Evolutionary conservation across 2,888 invertebrate genomes (phyloP).

Genomic region (Patella depressa): DNA sequence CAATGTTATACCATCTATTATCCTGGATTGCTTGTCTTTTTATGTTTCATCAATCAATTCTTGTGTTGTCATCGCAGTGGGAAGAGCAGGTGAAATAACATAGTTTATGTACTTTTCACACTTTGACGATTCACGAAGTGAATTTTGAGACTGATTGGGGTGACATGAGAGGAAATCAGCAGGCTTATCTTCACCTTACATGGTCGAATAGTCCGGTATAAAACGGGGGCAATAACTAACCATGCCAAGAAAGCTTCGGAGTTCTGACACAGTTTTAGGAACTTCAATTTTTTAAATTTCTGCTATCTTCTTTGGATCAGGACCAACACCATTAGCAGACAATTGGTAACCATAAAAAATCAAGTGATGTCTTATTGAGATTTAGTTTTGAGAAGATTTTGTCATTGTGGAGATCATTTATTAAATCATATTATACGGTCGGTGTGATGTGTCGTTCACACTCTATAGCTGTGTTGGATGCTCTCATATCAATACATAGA

Average conservation of each 20-base stretch:
- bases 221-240: conserved; percentile 8
- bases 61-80: conserved; percentile 26
- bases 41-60: conserved; percentile 31
- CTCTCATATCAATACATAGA: too few species aligned
- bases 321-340: neutral
- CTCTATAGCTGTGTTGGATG: too few species aligned
- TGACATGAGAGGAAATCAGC: conserved; percentile 46
- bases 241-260: conserved; percentile 9
- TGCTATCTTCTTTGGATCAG: neutral
- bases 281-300: neutral
- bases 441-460: too few species aligned
- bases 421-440: too few species aligned
- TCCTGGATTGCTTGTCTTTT: conserved; percentile 28
- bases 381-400: too few species aligned
- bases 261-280: neutral
- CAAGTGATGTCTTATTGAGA: conserved; percentile 26
- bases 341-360: conserved; percentile 16
- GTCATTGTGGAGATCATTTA: too few species aligned
- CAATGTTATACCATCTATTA: conserved; percentile 27
- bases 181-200: conserved; percentile 43
- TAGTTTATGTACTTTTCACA: conserved; percentile 34
- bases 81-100: too few species aligned
- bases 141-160: conserved; percentile 23
- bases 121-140: conserved; percentile 13
- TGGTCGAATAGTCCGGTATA: neutral